A percentile compares a stretch with the other conserved stretches of the same genome.
Conservation (phyloP, 2,113 vertebrate genomes). For the Vombatus ursinus region DNA sequence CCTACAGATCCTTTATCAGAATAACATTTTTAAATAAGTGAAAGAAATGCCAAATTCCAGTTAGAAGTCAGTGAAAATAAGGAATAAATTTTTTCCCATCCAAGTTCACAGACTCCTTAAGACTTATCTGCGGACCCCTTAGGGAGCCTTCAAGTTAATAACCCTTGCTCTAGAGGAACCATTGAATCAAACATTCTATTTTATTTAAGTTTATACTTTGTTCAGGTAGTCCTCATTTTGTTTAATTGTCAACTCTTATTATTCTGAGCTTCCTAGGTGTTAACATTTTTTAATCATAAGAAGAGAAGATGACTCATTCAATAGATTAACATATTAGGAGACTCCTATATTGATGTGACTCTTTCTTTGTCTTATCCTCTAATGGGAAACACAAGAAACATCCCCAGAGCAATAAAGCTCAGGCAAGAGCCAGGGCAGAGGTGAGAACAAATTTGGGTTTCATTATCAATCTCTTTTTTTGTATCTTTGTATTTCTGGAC, state of each 20-base stretch:
- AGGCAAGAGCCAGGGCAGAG: neutral
- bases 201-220: neutral
- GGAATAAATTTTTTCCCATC: neutral
- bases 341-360: neutral
- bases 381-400: neutral
- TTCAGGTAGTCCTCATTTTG: neutral
- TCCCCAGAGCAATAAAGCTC: neutral
- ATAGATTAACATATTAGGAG: neutral
- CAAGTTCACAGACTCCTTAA: neutral
- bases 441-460: neutral
- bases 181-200: neutral
- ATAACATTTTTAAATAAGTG: neutral
- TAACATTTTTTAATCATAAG: neutral
- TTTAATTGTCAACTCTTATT: neutral
- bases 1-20: neutral
- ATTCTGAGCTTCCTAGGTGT: rapidly evolving
- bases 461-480: neutral
- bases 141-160: neutral
- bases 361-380: neutral
- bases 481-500: neutral
- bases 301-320: neutral
- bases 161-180: neutral
- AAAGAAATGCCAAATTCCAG: neutral
- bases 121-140: neutral
- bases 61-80: neutral